phyloP scores from a whole-genome alignment of 2,888 invertebrate species.

The Strigamia crassipes region DNA sequence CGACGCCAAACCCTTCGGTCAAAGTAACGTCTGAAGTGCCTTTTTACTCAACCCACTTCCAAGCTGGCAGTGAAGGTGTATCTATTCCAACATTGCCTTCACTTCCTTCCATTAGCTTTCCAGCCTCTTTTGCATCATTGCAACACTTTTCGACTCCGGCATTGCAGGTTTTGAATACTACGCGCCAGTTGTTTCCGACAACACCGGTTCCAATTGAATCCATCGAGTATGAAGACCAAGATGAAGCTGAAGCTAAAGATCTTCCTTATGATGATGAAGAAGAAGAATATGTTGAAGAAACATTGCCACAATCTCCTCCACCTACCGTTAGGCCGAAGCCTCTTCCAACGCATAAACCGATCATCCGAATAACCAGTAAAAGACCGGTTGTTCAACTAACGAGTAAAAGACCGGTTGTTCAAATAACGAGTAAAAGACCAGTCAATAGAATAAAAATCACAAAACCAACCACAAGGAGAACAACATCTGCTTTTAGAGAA shows the following conservation, averaged over 20 bases:
- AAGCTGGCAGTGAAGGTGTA: not conserved
- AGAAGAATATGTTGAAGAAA: constrained; percentile 10
- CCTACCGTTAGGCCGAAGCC: constrained; percentile 47
- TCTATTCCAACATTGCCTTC: constrained; percentile 8
- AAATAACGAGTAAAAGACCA: constrained; percentile 28
- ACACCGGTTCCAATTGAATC: not conserved
- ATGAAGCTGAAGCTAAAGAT: constrained; percentile 16
- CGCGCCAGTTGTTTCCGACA: not conserved
- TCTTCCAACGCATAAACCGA: constrained; percentile 30
- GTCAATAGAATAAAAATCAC: constrained; percentile 49
- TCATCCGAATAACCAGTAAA: constrained; percentile 43
- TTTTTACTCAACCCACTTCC: constrained; percentile 1
- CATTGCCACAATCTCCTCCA: constrained; percentile 44
- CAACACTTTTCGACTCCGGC: not conserved
- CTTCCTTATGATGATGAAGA: constrained; percentile 7
- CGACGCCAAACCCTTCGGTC: not conserved
- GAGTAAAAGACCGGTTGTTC: constrained; percentile 10
- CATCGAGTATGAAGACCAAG: constrained; percentile 37
- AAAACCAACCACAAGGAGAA: constrained; percentile 47
- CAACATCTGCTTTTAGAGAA: constrained; percentile 43
- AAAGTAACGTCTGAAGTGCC: not conserved
- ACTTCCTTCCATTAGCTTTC: not conserved
- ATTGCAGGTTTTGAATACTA: not conserved
- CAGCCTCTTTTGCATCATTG: not conserved
- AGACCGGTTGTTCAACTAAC: not conserved